These are phyloP conservation scores for Diceros bicornis DNA, from an alignment of 2,797 vertebrate species.

Conservation along the genomic window DNA sequence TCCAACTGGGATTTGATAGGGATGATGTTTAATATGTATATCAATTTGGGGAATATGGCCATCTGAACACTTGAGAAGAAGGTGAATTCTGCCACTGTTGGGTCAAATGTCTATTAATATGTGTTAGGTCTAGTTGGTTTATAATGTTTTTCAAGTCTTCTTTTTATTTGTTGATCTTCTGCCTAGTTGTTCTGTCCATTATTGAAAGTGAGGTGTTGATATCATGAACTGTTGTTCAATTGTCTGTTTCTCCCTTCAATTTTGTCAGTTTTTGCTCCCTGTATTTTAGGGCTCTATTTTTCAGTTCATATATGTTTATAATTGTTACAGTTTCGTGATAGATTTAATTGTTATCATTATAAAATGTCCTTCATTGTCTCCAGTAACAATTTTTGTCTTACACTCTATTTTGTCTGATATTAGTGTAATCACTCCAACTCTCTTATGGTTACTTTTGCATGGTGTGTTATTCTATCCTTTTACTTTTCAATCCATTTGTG, in stretches of 20 bases:
- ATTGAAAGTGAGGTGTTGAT: not conserved
- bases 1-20: not conserved
- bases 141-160: not conserved
- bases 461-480: not conserved
- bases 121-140: not conserved
- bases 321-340: not conserved
- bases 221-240: not conserved
- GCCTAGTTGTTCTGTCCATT: not conserved
- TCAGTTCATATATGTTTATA: not conserved
- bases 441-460: not conserved
- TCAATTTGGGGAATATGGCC: not conserved
- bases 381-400: not conserved
- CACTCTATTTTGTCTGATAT: not conserved
- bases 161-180: constrained; percentile 10
- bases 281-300: not conserved
- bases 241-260: not conserved
- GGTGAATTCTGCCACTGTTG: not conserved
- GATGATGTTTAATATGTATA: not conserved
- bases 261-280: not conserved
- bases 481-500: not conserved
- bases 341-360: not conserved
- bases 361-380: not conserved
- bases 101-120: not conserved
- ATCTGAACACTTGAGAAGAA: not conserved
- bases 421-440: not conserved